A percentile compares a stretch with the other conserved stretches of the same genome.
Conservation (phyloP, 1,140 invertebrate species). For the Battus philenor region DNA sequence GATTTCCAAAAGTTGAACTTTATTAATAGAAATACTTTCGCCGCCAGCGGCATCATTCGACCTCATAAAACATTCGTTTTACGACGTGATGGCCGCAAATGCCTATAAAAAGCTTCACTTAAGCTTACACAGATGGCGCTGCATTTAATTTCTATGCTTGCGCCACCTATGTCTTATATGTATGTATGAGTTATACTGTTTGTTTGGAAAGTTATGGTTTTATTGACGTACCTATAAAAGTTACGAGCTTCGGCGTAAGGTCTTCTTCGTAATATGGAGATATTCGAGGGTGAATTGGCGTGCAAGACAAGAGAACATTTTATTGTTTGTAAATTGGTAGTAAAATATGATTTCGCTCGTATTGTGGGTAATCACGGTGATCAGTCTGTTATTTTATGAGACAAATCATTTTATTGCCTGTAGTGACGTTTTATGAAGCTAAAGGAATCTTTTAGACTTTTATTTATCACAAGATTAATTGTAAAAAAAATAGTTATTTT, state of each 20-base stretch:
- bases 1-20: too few species aligned
- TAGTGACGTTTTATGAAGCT: slow-evolving; percentile 60
- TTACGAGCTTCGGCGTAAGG: slow-evolving; percentile 64
- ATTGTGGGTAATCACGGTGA: slow-evolving; percentile 66
- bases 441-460: too few species aligned
- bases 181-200: slow-evolving; percentile 31
- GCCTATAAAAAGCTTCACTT: slow-evolving; percentile 65
- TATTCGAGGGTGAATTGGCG: slow-evolving; percentile 67
- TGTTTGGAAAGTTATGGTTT: slow-evolving; percentile 54
- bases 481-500: slow-evolving; percentile 10
- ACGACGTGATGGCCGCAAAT: slow-evolving; percentile 63
- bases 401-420: slow-evolving; percentile 67
- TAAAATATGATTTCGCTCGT: slow-evolving; percentile 74
- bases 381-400: slow-evolving; percentile 72
- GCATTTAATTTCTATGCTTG: slow-evolving; percentile 28
- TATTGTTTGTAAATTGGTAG: slow-evolving; percentile 78
- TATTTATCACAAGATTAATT: not conserved
- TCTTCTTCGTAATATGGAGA: slow-evolving; percentile 63
- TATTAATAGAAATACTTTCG: too few species aligned
- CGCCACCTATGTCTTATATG: slow-evolving; percentile 54
- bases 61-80: slow-evolving; percentile 61
- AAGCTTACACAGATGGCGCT: slow-evolving; percentile 66
- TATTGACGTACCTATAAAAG: slow-evolving; percentile 70
- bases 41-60: slow-evolving; percentile 64
- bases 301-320: slow-evolving; percentile 73